phyloP scores from a whole-genome alignment of 1,140 invertebrate species.

The Drosophila malerkotliana region DNA sequence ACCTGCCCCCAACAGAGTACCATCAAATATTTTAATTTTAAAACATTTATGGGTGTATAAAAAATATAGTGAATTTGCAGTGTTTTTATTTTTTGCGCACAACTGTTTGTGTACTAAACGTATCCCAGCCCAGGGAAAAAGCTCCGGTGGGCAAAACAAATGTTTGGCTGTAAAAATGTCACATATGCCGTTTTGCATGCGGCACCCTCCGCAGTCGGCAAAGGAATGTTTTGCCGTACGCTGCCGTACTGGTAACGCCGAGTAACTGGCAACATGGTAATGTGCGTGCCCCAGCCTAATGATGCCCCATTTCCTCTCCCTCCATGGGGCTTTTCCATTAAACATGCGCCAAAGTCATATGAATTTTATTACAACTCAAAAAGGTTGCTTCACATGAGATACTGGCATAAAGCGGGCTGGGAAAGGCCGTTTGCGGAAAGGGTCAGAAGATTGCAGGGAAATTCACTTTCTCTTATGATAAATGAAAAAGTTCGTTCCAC shows the following conservation, averaged over 20 bases:
- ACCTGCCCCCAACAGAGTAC: not conserved
- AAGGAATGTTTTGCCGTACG: not conserved
- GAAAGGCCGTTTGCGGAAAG: not conserved
- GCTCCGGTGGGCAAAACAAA: conserved; percentile 71
- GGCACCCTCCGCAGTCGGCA: conserved; percentile 26
- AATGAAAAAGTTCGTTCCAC: conserved; percentile 43
- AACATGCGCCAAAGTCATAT: conserved; percentile 78
- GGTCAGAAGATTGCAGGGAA: conserved; percentile 9
- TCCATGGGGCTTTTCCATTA: conserved; percentile 51
- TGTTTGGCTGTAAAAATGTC: conserved; percentile 82
- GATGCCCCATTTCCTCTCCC: conserved; percentile 43
- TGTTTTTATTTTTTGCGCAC: not conserved
- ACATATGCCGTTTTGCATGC: conserved; percentile 79
- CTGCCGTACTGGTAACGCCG: not conserved
- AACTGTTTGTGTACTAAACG: conserved; percentile 2
- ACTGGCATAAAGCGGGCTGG: not conserved
- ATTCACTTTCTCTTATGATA: conserved; percentile 47
- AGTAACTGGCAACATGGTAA: conserved; percentile 54
- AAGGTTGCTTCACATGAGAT: conserved; percentile 55
- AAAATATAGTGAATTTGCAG: not conserved
- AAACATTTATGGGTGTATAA: not conserved
- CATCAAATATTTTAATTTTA: not conserved
- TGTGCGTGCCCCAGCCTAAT: conserved; percentile 77
- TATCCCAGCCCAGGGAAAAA: conserved; percentile 8
- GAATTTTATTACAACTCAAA: conserved; percentile 78